phyloP scores from a whole-genome alignment of 2,113 vertebrate species.

The Zosterops pallidus region DNA sequence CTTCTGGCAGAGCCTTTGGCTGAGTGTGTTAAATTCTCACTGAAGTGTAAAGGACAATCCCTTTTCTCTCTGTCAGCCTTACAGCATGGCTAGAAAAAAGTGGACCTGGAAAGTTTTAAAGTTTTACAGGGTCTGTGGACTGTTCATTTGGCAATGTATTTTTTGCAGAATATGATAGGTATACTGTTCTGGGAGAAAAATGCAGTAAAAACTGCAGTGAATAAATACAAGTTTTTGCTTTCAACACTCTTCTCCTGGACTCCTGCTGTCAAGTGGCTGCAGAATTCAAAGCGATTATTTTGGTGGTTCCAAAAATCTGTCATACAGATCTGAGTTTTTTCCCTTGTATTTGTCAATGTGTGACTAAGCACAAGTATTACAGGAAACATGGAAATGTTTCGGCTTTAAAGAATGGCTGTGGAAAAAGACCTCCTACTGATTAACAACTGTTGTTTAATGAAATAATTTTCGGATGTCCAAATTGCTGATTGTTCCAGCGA shows the following conservation, averaged over 20 bases:
- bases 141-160: not conserved
- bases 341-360: conserved; percentile 54
- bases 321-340: conserved; percentile 16
- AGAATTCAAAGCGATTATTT: conserved; percentile 43
- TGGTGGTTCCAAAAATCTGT: conserved; percentile 8
- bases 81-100: not conserved
- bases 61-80: not conserved
- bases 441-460: conserved; percentile 55
- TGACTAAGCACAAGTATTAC: conserved; percentile 62
- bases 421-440: conserved; percentile 59
- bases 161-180: not conserved
- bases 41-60: not conserved
- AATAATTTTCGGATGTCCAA: conserved; percentile 51
- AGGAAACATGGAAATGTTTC: conserved; percentile 63
- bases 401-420: conserved; percentile 47
- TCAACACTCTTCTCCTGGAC: conserved; percentile 26
- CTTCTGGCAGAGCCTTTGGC: not conserved
- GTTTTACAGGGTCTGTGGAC: not conserved
- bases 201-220: not conserved
- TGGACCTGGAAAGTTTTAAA: not conserved
- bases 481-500: conserved; percentile 57
- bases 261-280: conserved; percentile 17
- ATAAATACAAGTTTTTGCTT: conserved; percentile 41
- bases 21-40: not conserved
- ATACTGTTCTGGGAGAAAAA: not conserved